Conservation (phyloP, 2,888 invertebrate genomes). For the Drosophila quinaria region DNA sequence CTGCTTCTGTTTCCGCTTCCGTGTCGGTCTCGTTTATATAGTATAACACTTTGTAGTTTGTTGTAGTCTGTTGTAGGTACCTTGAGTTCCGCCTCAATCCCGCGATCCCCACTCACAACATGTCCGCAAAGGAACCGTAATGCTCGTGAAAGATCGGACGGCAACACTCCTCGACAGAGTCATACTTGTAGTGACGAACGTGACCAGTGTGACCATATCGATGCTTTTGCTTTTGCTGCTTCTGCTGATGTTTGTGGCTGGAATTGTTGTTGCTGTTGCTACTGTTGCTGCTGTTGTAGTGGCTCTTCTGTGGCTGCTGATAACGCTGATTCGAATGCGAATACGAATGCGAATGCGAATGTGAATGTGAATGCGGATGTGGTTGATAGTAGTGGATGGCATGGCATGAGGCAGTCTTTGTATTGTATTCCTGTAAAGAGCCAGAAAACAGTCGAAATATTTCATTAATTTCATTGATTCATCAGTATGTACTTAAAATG, state of each 20-base stretch:
- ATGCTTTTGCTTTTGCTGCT: slow-evolving; percentile 53
- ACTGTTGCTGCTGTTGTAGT: slow-evolving; percentile 26
- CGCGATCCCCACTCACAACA: slow-evolving; percentile 63
- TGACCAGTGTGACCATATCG: slow-evolving; percentile 55
- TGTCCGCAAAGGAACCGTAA: slow-evolving; percentile 77
- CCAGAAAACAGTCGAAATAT: not conserved
- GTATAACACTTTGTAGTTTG: slow-evolving; percentile 61
- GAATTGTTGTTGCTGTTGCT: slow-evolving; percentile 26
- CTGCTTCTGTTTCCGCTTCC: slow-evolving; percentile 7
- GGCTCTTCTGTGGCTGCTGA: slow-evolving; percentile 43
- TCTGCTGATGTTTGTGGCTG: slow-evolving; percentile 27
- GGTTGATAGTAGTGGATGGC: slow-evolving; percentile 85
- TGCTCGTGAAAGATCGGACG: slow-evolving; percentile 84
- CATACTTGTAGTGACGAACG: slow-evolving; percentile 74
- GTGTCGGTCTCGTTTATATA: slow-evolving; percentile 34
- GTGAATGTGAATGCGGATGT: slow-evolving; percentile 44
- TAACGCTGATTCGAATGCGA: slow-evolving; percentile 34
- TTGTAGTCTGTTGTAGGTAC: slow-evolving; percentile 64
- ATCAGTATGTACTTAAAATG: not conserved
- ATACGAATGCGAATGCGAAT: slow-evolving; percentile 18
- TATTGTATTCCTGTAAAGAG: slow-evolving; percentile 83
- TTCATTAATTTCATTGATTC: slow-evolving; percentile 7
- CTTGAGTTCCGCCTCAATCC: slow-evolving; percentile 60
- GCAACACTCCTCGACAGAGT: slow-evolving; percentile 82
- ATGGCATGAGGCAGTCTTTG: slow-evolving; percentile 86